Evolutionary conservation across 2,888 invertebrate genomes (phyloP), one percentile per base, ranked within the genome.

Genomic region (Eudasyphora cyanicolor): DNA sequence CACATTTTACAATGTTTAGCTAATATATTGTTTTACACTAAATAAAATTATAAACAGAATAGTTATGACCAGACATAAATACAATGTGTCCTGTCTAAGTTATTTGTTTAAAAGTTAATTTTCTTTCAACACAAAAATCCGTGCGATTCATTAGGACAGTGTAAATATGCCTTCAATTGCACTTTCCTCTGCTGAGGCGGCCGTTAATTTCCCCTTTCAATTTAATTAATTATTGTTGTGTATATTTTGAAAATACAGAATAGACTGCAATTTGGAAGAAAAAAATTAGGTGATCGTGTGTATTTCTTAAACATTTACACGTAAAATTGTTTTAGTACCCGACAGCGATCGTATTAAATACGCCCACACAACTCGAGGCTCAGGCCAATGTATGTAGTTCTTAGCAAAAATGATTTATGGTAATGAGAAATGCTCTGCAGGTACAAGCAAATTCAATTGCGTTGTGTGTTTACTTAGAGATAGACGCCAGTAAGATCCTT

Each of bases 401-500:
- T 60, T 29, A 60, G 17, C 29, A 29, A 17, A 29, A 5, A 60
- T 60, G 60, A 60, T 60, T 60, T 60, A 60, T 29, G 21, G 29
- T n/a, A 27, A 29, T 29, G 60, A 60, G 60, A 29, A 60, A 29
- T n/a, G 17, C 29, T 17, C 60, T n/a, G 4, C 60, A 60, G 60
- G 60, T 60, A 60, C 17, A 60, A 14, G 29, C 49, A 8, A 60
- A n/a, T 17, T n/a, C 29, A 60, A 60, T 32, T 60, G 29, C 60
- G 60, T 32, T 29, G 29, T 27, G 29, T 60, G 60, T 60, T 27
- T 27, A 60, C 32, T n/a, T 27, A n/a, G 17, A n/a, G 4, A n/a
- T 60, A 4, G n/a, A 29, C n/a, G 60, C 29, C 60, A 60, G n/a
- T 32, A 29, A 60, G 29, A 60, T 60, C 60, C 60, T 60, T 60